Base-by-base conservation (phyloP, 2,797 vertebrate species). In the Antennarius maculatus region DNA sequence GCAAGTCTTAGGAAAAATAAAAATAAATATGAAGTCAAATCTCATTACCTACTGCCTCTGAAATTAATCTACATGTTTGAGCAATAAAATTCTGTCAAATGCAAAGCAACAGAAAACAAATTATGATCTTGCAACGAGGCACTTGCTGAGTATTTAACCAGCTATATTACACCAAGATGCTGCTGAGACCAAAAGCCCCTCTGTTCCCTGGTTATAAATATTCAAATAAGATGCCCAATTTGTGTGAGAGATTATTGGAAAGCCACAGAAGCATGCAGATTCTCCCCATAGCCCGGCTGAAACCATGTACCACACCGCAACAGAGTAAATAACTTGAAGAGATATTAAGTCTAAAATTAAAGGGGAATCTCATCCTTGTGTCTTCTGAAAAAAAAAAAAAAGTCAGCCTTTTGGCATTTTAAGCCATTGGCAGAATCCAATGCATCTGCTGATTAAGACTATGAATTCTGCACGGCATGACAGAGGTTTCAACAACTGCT, bases 191-290 rank as follows among this genome's bases (percentile, higher is more conserved):
- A 59, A 52, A 52, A 58, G 28, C 42, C 53, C 50, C 56, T 0
- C 42, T 2, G 5, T 43, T 79, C 68, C 73, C 55, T 1, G 2
- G 4, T 46, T 69, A 74, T 80, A 77, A 88, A 84, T 89, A 88
- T 87, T 86, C 60, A 85, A 77, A 84, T 80, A 60, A 78, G 76
- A 79, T 75, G 61, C 72, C 77, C 61, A 78, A 75, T 82, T 82
- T 82, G 62, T 78, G 79, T 69, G 37, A 48, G 34, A 84, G 53
- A 65, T 87, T 84, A 86, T 76, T 88, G 67, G 61, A 86, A 84
- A 73, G 60, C 61, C 46, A 55, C 58, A 42, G 47, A 58, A 67
- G 57, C 52, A 61, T 42, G 60, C 53, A 14, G 46, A 71, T 53
- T 81, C 72, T 86, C 80, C 69, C 77, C 18, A 45, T 76, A 76